Base-by-base conservation (phyloP, 2,888 invertebrate genomes). In the Chrysina gloriosa region DNA sequence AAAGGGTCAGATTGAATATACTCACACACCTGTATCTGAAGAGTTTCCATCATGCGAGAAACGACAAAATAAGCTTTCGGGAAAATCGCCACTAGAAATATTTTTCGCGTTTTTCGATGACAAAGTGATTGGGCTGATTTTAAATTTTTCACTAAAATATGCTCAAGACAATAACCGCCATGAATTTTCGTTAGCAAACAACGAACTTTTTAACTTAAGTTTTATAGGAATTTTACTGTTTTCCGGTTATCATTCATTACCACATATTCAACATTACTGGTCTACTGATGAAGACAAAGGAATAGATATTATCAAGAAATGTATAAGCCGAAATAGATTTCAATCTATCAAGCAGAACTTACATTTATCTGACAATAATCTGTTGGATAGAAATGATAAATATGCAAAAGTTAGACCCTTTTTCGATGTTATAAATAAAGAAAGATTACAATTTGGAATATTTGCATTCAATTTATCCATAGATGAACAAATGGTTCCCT, bases 401-500 rank as follows among this genome's bases (percentile, higher is more conserved):
- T 76, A 74, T 71, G 67, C 73, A 34, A 77, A 76, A 75, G 48
- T 77, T 7, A 56, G 64, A 58, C 76, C 72, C 29, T 65, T 76
- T 61, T 69, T 75, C 34, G 69, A 77, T 68, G 45, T 71, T 7
- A 36, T 75, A 21, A 76, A 77, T 63, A n/a, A n/a, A n/a, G n/a
- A n/a, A n/a, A n/a, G n/a, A n/a, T n/a, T n/a, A n/a, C n/a, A n/a
- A n/a, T n/a, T n/a, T n/a, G n/a, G n/a, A n/a, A n/a, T n/a, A n/a
- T n/a, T n/a, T n/a, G n/a, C n/a, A n/a, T n/a, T n/a, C n/a, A n/a
- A 66, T 42, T 72, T 63, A 29, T 75, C 76, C 0, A 75, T 77
- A 21, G 76, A 78, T n/a, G n/a, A n/a, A n/a, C n/a, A n/a, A n/a
- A n/a, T n/a, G n/a, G n/a, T n/a, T n/a, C n/a, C n/a, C n/a, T n/a